Evolutionary conservation across 2,797 vertebrate genomes (phyloP), one percentile per base, ranked within the genome.

Genomic region (Prunella strophiata): DNA sequence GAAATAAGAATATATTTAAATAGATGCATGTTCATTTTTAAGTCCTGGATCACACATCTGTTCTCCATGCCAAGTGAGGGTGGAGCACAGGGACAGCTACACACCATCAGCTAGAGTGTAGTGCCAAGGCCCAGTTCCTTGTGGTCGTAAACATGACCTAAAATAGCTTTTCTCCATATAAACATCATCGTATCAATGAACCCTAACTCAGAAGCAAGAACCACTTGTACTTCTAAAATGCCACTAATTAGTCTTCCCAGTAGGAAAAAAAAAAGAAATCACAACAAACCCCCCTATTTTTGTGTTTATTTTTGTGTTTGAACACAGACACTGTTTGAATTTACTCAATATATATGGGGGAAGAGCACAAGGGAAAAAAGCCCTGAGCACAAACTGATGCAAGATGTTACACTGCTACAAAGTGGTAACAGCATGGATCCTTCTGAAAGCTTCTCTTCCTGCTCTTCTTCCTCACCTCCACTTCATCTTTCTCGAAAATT

Each of bases 341-440:
- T 71, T 74, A 59, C 12, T 85, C 43, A 50, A 11, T 47, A 34
- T 4, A 3, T 45, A 43, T 1, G 10, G 50, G 14, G 25, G 13
- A 89, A 40, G 18, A 58, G 40, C 42, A 70, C 27, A 61, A 82
- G 59, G 40, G 34, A 38, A 36, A 72, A 20, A 32, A 62, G 30
- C 13, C 29, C 40, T 0, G 0, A 47, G 65, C 55, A 77, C 48
- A 30, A 13, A 66, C 8, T 1, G 0, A 27, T 40, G 47, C 43
- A 34, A 16, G 3, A 10, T 3, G 19, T 58, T 18, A 34, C 1
- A 1, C 48, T 16, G 13, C 54, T 27, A 30, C 68, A 74, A 43
- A 85, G 42, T 9, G 16, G 38, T 1, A 52, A 52, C 30, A 48
- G 67, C 48, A 20, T 1, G 4, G n/a, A 79, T 32, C 74, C 74